Evolutionary conservation across 1,140 invertebrate genomes (phyloP).

Genomic region (Hyles euphorbiae): DNA sequence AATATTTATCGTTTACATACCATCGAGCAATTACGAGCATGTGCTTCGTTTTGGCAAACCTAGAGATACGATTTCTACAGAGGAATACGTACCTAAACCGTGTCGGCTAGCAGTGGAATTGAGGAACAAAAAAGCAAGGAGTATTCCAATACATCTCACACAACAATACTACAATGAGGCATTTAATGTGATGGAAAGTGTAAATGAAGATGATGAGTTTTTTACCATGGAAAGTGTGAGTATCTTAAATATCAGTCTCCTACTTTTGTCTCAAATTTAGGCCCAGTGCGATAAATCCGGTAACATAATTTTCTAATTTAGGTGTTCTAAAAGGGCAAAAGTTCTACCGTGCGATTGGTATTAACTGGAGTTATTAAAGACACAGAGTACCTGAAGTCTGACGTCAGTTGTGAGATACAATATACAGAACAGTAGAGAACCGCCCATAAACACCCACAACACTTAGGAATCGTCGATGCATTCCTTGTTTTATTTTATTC

Average conservation of each 20-base stretch:
- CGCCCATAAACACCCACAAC: too few relatives aligned
- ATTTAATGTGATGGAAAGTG: conserved; percentile 47
- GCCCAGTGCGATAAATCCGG: too few relatives aligned
- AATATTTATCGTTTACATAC: conserved; percentile 57
- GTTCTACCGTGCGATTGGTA: too few relatives aligned
- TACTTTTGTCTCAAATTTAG: too few relatives aligned
- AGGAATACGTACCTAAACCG: conserved; percentile 30
- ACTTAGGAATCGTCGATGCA: too few relatives aligned
- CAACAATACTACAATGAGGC: conserved; percentile 54
- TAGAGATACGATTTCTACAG: conserved; percentile 38
- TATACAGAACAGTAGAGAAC: too few relatives aligned
- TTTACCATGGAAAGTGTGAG: conserved; percentile 66
- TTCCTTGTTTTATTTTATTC: too few relatives aligned
- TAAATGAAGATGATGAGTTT: conserved; percentile 47
- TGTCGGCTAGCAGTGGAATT: conserved; percentile 50
- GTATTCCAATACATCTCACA: conserved; percentile 56
- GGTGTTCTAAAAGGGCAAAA: too few relatives aligned
- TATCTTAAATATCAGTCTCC: conserved; percentile 11
- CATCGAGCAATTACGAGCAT: conserved; percentile 58
- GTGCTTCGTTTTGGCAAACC: conserved; percentile 56
- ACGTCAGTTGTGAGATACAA: too few relatives aligned
- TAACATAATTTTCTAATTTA: too few relatives aligned
- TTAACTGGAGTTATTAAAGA: too few relatives aligned
- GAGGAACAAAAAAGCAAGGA: conserved; percentile 50
- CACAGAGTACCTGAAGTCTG: too few relatives aligned